Evolutionary conservation across 2,113 vertebrate genomes (phyloP), one percentile per base, ranked within the genome.

Genomic region (Parotia lawesii): DNA sequence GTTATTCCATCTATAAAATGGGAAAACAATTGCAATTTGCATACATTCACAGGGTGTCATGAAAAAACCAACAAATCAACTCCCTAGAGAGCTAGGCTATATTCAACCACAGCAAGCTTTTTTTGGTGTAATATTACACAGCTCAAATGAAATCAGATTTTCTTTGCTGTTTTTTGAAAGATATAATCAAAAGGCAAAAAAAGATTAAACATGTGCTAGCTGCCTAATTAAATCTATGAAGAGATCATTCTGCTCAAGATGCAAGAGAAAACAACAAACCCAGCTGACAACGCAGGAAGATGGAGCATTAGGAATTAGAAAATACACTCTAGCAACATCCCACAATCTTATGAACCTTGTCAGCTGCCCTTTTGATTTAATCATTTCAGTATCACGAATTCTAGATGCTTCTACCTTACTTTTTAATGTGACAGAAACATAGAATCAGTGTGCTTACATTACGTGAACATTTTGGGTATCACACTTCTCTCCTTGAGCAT

Each of bases 171-270:
- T 91, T 91, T 85, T 76, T 93, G 28, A 93, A 91, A 79, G 62
- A 61, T 45, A 74, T 17, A 94, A 89, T 96, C 70, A 96, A 93
- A 95, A 94, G 40, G 47, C 10, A 81, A 58, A 88, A 72, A 89
- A 81, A 87, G 8, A 89, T 71, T 87, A 78, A 89, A 87, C 67
- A 96, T 73, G 89, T 91, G 54, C 71, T 95, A 85, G 60, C 54
- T 91, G 81, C 74, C 81, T 93, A 93, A 95, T 80, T 82, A 89
- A 82, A 91, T 73, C 78, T 85, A 94, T 35, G 74, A 89, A 85
- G 89, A 87, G 65, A 85, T 87, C 29, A 56, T 62, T 95, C 93
- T 92, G 81, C 74, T 89, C 87, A 82, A 87, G 73, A 95, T 89
- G 75, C 78, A 91, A 85, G 38, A 87, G 50, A 79, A 90, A 88